Base-by-base conservation (phyloP, 2,797 vertebrate genomes). In the Toxotes lorentzi region DNA sequence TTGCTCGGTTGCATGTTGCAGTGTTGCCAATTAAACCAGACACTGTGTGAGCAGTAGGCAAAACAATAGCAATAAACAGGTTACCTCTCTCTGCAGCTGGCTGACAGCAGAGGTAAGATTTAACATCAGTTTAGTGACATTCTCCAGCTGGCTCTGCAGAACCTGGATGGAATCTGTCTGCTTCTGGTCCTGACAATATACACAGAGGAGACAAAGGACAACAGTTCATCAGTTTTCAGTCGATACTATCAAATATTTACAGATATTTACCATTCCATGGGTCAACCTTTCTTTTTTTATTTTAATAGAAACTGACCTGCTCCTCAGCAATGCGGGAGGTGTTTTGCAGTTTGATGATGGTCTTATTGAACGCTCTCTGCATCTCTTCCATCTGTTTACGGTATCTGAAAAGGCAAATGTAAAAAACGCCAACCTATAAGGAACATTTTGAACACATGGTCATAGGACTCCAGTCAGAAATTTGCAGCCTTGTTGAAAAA, bases 371-470 rank as follows among this genome's bases (percentile, higher is more conserved):
- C 12, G 98, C 98, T 89, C 95, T 96, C 90, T 99, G 98, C 98
- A 99, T 99, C 95, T 99, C 98, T 86, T 99, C 98, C 98, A 99
- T 99, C 94, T 99, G 98, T 89, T 99, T 99, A 66, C 98, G 97
- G 77, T 99, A 99, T 86, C 98, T 99, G 82, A 50, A 41, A 30
- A 73, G 51, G 87, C 47, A 65, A 59, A 70, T 1, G 1, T 24
- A 78, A 56, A n/a, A 78, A 68, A 21, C 27, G 77, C 8, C 8
- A 41, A 16, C 19, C 11, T 35, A 1, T 67, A 4, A 60, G 4
- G 5, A n/a, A 48, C 5, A n/a, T 40, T 62, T 32, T 23, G 4
- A 30, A 34, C 13, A 30, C 9, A 48, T 41, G 35, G 9, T 68
- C 17, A 63, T 17, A 10, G 19, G 7, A 41, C 17, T 43, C 16